phyloP scores from a whole-genome alignment of 2,888 invertebrate genomes.

The Eulithis prunata region DNA sequence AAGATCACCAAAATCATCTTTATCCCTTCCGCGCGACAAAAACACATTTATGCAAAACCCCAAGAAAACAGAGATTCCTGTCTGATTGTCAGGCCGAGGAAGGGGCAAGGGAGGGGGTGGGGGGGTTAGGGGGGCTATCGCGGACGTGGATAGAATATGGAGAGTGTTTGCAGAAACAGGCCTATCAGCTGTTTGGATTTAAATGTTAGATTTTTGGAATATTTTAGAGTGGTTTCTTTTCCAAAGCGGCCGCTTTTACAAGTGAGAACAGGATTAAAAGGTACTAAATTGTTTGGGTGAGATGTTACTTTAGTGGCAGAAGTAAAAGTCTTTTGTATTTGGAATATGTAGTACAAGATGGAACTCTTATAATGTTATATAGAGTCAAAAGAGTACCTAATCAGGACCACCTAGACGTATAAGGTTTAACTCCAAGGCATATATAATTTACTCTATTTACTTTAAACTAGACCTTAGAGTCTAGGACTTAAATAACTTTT shows the following conservation, averaged over 20 bases:
- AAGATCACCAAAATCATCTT: constrained; percentile 3
- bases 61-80: constrained; percentile 21
- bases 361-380: too few species aligned
- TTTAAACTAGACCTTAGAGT: too few species aligned
- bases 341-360: too few species aligned
- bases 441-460: too few species aligned
- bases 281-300: not conserved
- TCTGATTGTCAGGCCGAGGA: constrained; percentile 16
- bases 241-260: not conserved
- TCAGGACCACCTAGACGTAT: too few species aligned
- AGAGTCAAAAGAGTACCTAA: too few species aligned
- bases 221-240: constrained; percentile 20
- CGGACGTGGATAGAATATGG: constrained; percentile 26
- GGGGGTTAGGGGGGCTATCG: not conserved
- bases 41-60: constrained; percentile 22
- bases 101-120: not conserved
- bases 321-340: too few species aligned
- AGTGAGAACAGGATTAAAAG: not conserved
- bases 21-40: constrained; percentile 10
- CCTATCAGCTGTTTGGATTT: constrained; percentile 22
- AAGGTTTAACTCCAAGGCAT: too few species aligned
- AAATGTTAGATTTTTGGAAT: constrained; percentile 23
- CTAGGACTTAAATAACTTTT: too few species aligned
- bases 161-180: constrained; percentile 23
- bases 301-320: too few species aligned